A percentile compares a stretch with the other conserved stretches of the same genome.
phyloP scores from a whole-genome alignment of 2,113 vertebrate species.

The Proteles cristata region DNA sequence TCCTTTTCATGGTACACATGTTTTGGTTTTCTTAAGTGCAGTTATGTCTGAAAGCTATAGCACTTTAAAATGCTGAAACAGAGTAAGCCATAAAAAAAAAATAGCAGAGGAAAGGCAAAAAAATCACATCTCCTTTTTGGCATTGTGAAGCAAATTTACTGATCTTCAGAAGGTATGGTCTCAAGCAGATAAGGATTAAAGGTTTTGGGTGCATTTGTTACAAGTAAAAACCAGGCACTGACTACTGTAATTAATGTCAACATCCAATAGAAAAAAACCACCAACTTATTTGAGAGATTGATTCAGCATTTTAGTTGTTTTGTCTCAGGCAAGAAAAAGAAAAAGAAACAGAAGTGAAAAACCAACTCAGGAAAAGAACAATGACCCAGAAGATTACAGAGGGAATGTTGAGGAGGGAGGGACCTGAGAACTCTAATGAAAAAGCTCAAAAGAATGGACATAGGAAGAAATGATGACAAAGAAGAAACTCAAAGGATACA shows the following conservation, averaged over 20 bases:
- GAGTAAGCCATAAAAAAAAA: conserved; percentile 16
- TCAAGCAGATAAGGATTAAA: conserved; percentile 55
- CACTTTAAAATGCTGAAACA: conserved; percentile 51
- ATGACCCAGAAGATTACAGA: background rate
- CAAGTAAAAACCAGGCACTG: background rate
- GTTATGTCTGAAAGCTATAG: conserved; percentile 50
- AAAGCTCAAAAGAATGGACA: background rate
- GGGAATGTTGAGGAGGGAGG: background rate
- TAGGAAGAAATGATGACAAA: background rate
- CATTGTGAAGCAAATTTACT: conserved; percentile 46
- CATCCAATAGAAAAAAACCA: conserved; percentile 6
- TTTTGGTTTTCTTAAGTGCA: conserved; percentile 60
- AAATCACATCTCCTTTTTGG: conserved; percentile 27
- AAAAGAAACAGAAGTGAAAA: background rate
- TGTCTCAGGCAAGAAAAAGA: background rate
- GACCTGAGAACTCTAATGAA: background rate
- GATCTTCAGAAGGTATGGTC: conserved; percentile 54
- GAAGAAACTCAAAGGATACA: background rate
- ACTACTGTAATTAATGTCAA: conserved; percentile 53
- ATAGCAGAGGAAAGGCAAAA: background rate
- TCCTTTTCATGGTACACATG: conserved; percentile 5
- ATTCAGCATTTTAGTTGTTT: conserved; percentile 24
- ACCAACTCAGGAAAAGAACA: background rate
- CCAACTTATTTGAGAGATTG: conserved; percentile 32
- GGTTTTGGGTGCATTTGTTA: conserved; percentile 24